These are phyloP conservation scores for Pterostichus niger DNA, from an alignment of 2,888 invertebrate species.

Conservation along the genomic window DNA sequence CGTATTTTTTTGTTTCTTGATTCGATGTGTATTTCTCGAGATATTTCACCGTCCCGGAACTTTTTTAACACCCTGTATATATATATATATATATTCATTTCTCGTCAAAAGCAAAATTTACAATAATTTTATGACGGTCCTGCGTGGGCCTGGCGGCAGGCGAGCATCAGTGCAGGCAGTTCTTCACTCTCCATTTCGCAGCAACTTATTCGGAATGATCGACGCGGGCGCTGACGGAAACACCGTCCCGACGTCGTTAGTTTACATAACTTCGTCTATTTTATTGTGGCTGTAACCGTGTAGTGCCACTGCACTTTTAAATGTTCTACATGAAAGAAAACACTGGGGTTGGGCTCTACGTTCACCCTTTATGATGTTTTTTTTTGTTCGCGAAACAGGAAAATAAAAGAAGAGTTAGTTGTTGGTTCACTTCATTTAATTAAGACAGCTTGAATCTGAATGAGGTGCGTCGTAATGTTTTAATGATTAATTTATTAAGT, in stretches of 20 bases:
- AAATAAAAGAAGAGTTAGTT: too few relatives aligned
- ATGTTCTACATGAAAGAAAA: constrained; percentile 51
- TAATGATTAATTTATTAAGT: too few relatives aligned
- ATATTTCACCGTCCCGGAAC: too few relatives aligned
- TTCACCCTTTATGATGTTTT: constrained; percentile 18
- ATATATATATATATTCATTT: too few relatives aligned
- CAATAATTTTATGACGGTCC: neutral
- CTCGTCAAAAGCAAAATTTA: neutral
- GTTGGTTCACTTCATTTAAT: too few relatives aligned
- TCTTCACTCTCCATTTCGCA: constrained; percentile 70
- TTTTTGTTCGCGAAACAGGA: too few relatives aligned
- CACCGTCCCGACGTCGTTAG: constrained; percentile 68
- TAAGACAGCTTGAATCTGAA: too few relatives aligned
- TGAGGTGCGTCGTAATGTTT: too few relatives aligned
- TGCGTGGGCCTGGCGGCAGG: constrained; percentile 7
- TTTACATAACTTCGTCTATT: constrained; percentile 68
- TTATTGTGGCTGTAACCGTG: constrained; percentile 29
- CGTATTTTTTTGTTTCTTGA: too few relatives aligned
- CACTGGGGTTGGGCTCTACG: neutral
- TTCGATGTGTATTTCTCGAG: too few relatives aligned
- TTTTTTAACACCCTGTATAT: too few relatives aligned
- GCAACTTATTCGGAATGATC: constrained; percentile 70
- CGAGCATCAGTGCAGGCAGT: constrained; percentile 61
- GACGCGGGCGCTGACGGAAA: constrained; percentile 68
- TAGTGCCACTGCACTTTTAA: constrained; percentile 30